These are phyloP conservation scores for Melanotaenia boesemani DNA, from an alignment of 2,797 vertebrate genomes.

Conservation along the genomic window DNA sequence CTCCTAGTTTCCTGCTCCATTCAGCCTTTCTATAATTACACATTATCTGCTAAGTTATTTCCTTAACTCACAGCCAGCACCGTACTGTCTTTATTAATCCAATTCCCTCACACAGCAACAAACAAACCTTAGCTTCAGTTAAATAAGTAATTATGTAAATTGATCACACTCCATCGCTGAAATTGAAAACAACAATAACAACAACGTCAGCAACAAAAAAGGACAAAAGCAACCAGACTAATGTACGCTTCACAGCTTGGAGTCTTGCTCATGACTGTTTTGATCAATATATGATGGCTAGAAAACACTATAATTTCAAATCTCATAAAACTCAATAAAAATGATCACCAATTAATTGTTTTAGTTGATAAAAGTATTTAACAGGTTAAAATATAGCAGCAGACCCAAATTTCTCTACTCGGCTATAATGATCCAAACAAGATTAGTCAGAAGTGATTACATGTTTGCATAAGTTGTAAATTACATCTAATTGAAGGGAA, in stretches of 20 bases:
- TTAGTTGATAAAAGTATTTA: neutral
- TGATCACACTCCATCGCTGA: neutral
- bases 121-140: neutral
- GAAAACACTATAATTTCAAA: neutral
- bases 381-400: slow-evolving; percentile 16
- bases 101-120: slow-evolving; percentile 9
- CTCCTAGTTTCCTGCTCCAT: slow-evolving; percentile 12
- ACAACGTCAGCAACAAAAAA: neutral
- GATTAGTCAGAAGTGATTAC: slow-evolving; percentile 18
- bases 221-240: neutral
- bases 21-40: slow-evolving; percentile 16
- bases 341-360: slow-evolving; percentile 3
- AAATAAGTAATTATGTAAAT: neutral
- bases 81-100: slow-evolving; percentile 6
- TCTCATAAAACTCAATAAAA: neutral
- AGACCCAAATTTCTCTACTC: neutral
- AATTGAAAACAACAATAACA: slow-evolving; percentile 4
- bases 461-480: slow-evolving; percentile 5
- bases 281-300: neutral
- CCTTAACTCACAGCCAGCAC: neutral
- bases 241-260: neutral
- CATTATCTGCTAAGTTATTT: slow-evolving; percentile 17
- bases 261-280: neutral
- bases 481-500: slow-evolving; percentile 30
- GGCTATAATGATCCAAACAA: neutral